Base-by-base conservation (phyloP, 2,888 invertebrate species). In the Leptopilina myrica region DNA sequence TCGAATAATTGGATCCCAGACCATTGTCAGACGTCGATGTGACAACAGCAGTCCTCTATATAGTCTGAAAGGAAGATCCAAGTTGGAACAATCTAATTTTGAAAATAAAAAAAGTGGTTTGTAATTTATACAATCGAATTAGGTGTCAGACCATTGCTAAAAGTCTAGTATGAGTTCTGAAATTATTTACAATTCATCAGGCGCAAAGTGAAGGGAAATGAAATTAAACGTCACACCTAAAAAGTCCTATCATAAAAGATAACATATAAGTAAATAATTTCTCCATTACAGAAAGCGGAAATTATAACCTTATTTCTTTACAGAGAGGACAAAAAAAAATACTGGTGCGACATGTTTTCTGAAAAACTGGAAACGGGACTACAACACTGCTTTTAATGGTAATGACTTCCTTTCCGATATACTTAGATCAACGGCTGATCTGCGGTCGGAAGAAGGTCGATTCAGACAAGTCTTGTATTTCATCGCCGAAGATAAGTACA, bases 401-500 rank as follows among this genome's bases (percentile, higher is more conserved):
- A 69, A 69, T 53, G 53, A 69, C 49, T 69, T 69, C 53, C 40
- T 73, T 56, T 40, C 56, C 56, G 56, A 73, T 56, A 73, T 56
- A 73, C 73, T 73, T 56, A 40, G 73, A 73, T 73, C 73, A 9
- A 11, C 33, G 56, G 40, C 73, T 73, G 73, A 73, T 56, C 33
- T 56, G 56, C 33, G 56, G 73, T 73, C 56, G 40, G 56, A 56
- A 73, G 40, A 69, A 53, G 69, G 73, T 56, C 56, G 73, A 56
- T 73, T n/a, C n/a, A 73, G 49, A 8, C 26, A 26, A 20, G 56
- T 73, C 56, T 56, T 56, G 53, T n/a, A 53, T 66, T 75, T 59
- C 75, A 26, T 64, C 43, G 64, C 14, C 46, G 46, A 43, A 76
- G 64, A 76, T 76, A 76, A 76, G 76, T 49, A 49, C 64, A 64